A percentile compares a stretch with the other conserved stretches of the same genome.
Evolutionary conservation across 2,888 invertebrate genomes (phyloP).

Genomic region (Parelbella ahira): DNA sequence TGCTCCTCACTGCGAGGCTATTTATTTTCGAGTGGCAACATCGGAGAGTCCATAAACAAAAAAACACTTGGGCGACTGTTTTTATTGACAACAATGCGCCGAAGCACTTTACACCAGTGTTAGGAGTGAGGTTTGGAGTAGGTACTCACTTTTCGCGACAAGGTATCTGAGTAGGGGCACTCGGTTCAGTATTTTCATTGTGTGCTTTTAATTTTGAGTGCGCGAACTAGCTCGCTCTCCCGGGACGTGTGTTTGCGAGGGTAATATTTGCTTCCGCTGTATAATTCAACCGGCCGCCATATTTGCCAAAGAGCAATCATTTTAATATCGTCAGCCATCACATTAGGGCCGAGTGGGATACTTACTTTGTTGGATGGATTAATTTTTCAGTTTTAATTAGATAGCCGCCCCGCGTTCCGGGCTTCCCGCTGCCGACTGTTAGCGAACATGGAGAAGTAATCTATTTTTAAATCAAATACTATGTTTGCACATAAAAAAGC

Average conservation of each 20-base stretch:
- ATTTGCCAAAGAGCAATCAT: slow-evolving; percentile 84
- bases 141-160: slow-evolving; percentile 77
- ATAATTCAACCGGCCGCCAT: slow-evolving; percentile 83
- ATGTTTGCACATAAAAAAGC: no score
- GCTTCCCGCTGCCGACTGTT: slow-evolving; percentile 22
- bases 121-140: slow-evolving; percentile 69
- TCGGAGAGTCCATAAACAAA: slow-evolving; percentile 77
- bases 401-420: slow-evolving; percentile 26
- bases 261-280: slow-evolving; percentile 83
- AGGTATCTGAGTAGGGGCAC: slow-evolving; percentile 70
- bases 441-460: slow-evolving; percentile 13
- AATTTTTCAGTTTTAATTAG: slow-evolving; percentile 68
- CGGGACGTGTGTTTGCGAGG: slow-evolving; percentile 81
- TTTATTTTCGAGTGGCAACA: slow-evolving; percentile 79
- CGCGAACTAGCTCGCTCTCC: slow-evolving; percentile 82
- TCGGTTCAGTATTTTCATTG: slow-evolving; percentile 81
- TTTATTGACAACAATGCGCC: slow-evolving; percentile 76
- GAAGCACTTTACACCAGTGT: slow-evolving; percentile 57
- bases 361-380: slow-evolving; percentile 66
- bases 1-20: slow-evolving; percentile 71
- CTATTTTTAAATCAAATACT: slow-evolving; percentile 20
- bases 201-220: slow-evolving; percentile 84
- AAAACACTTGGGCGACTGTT: slow-evolving; percentile 77
- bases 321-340: slow-evolving; percentile 82
- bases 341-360: slow-evolving; percentile 72